These are phyloP conservation scores for Pimephales promelas DNA, from an alignment of 2,113 vertebrate genomes.

Conservation along the genomic window DNA sequence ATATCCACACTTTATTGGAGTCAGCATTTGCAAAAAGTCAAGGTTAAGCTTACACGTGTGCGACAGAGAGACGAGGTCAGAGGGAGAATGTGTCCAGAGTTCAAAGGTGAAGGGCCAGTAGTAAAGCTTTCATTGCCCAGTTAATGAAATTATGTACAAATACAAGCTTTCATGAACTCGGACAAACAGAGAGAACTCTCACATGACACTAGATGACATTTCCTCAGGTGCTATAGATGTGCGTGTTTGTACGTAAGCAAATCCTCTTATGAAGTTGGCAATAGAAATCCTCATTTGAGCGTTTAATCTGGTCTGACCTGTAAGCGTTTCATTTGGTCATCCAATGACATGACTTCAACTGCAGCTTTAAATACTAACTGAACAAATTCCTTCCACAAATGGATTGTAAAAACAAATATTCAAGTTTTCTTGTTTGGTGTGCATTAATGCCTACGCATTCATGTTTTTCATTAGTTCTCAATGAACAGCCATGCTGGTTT, in stretches of 20 bases:
- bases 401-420: background rate
- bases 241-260: background rate
- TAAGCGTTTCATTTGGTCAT: background rate
- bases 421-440: background rate
- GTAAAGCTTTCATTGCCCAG: constrained; percentile 34
- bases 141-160: constrained; percentile 10
- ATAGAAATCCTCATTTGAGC: constrained; percentile 9
- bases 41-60: background rate
- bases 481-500: background rate
- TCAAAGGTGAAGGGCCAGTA: constrained; percentile 42
- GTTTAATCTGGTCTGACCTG: constrained; percentile 27
- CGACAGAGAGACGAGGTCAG: background rate
- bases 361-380: background rate
- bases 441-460: background rate
- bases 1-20: constrained; percentile 9
- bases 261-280: constrained; percentile 38
- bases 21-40: constrained; percentile 27
- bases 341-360: background rate
- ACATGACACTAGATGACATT: background rate
- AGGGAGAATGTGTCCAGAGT: constrained; percentile 26
- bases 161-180: constrained; percentile 7
- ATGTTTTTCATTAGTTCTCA: background rate
- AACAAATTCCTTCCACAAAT: constrained; percentile 3
- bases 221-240: background rate
- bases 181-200: constrained; percentile 25